These are phyloP conservation scores for Venustaconcha ellipsiformis DNA, from an alignment of 1,140 invertebrate species.

Conservation along the genomic window DNA sequence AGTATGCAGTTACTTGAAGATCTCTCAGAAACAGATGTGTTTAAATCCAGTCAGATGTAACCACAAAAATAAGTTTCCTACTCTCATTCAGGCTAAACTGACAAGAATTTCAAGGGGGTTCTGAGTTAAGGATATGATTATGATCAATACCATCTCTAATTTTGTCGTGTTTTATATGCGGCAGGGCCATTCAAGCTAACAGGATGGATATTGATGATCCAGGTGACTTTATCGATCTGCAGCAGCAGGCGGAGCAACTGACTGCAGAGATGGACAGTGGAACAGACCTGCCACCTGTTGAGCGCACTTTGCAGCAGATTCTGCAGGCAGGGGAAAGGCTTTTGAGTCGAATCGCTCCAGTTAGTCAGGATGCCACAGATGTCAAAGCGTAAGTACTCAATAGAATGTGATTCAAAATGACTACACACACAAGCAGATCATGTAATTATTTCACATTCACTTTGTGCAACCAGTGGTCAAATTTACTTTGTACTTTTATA, in stretches of 20 bases:
- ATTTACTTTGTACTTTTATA: neutral
- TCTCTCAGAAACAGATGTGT: no score
- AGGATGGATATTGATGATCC: conserved; percentile 49
- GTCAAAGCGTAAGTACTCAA: conserved; percentile 86
- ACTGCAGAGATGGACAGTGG: conserved; percentile 85
- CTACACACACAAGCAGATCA: neutral
- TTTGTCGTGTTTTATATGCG: no score
- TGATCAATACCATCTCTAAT: no score
- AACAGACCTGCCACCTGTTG: conserved; percentile 76
- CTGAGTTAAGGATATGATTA: no score
- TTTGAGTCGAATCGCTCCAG: conserved; percentile 85
- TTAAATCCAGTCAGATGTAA: no score
- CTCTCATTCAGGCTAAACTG: no score
- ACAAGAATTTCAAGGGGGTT: no score
- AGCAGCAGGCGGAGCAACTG: conserved; percentile 91
- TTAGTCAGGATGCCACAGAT: conserved; percentile 79
- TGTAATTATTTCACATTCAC: neutral
- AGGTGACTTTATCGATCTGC: conserved; percentile 81
- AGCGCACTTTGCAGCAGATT: conserved; percentile 90
- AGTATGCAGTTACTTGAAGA: no score
- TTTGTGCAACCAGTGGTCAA: neutral
- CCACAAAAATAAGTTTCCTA: no score
- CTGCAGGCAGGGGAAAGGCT: conserved; percentile 91
- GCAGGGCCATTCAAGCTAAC: no score
- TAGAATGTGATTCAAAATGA: neutral